Percentiles rank a stretch among this genome's conserved stretches.
Evolutionary conservation across 1,140 invertebrate genomes (phyloP).

Genomic region (Copidosoma floridanum): DNA sequence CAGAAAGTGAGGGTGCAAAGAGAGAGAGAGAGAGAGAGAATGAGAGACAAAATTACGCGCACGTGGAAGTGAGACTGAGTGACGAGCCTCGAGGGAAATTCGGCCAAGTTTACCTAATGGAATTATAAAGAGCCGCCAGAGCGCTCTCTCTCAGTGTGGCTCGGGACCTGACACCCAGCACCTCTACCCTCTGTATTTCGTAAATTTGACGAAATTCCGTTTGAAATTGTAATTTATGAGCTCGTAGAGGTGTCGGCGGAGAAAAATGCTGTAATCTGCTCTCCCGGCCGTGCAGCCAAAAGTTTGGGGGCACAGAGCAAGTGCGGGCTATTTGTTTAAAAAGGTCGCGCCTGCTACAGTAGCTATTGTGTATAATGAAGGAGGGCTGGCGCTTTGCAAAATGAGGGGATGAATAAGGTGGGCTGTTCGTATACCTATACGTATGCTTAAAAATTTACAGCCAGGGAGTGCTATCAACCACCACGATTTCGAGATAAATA

Average conservation of each 20-base stretch:
- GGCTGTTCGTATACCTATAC: too few relatives aligned
- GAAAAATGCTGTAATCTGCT: slow-evolving; percentile 5
- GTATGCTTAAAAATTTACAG: too few relatives aligned
- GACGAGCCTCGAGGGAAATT: slow-evolving; percentile 28
- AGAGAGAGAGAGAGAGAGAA: not conserved
- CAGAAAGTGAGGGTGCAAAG: too few relatives aligned
- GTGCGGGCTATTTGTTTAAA: not conserved
- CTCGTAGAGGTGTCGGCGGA: not conserved
- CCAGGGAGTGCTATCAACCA: too few relatives aligned
- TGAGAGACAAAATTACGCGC: slow-evolving; percentile 20
- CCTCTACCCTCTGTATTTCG: slow-evolving; percentile 2
- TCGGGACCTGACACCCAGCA: not conserved
- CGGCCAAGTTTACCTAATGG: slow-evolving; percentile 29
- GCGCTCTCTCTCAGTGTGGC: not conserved
- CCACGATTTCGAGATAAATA: too few relatives aligned
- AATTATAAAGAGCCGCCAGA: slow-evolving; percentile 25
- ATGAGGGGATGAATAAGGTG: too few relatives aligned
- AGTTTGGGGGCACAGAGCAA: not conserved
- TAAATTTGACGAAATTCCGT: slow-evolving; percentile 25
- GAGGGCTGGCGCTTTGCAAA: not conserved
- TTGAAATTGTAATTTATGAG: slow-evolving; percentile 25
- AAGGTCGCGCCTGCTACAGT: too few relatives aligned
- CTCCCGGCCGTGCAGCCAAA: too few relatives aligned
- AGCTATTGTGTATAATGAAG: not conserved
- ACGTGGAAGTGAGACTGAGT: slow-evolving; percentile 12